Percentiles rank a stretch among this genome's conserved stretches.
Evolutionary conservation across 2,113 vertebrate species (phyloP).

Genomic region (Spizaetus ornatus): DNA sequence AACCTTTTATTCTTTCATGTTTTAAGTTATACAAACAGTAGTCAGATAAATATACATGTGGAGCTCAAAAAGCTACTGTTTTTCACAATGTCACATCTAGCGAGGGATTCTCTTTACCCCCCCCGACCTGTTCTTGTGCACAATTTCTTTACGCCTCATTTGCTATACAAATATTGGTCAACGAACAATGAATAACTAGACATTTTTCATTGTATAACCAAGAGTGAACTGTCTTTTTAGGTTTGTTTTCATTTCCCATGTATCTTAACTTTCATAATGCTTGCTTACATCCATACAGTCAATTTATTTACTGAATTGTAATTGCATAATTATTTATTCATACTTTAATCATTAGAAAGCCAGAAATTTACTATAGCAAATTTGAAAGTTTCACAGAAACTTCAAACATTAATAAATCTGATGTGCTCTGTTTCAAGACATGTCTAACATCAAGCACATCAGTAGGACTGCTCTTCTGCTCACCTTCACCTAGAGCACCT

Average conservation of each 20-base stretch:
- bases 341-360: background rate
- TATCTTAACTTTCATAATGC: background rate
- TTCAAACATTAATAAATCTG: background rate
- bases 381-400: background rate
- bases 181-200: constrained; percentile 36
- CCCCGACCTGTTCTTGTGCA: background rate
- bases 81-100: constrained; percentile 9
- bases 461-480: background rate
- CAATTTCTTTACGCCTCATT: constrained; percentile 27
- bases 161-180: constrained; percentile 43
- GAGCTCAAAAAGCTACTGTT: background rate
- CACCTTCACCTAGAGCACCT: background rate
- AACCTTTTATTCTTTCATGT: background rate
- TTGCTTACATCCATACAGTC: background rate
- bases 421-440: background rate
- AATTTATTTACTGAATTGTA: background rate
- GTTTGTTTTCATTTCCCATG: background rate
- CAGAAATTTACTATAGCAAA: background rate
- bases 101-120: background rate
- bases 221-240: background rate
- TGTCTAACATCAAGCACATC: background rate
- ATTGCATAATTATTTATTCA: background rate
- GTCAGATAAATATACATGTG: background rate
- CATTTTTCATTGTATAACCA: background rate
- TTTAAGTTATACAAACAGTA: constrained; percentile 7